Percentiles rank a stretch among this genome's conserved stretches.
These are phyloP conservation scores for Colinus virginianus DNA, from an alignment of 2,113 vertebrate species.

Conservation along the genomic window DNA sequence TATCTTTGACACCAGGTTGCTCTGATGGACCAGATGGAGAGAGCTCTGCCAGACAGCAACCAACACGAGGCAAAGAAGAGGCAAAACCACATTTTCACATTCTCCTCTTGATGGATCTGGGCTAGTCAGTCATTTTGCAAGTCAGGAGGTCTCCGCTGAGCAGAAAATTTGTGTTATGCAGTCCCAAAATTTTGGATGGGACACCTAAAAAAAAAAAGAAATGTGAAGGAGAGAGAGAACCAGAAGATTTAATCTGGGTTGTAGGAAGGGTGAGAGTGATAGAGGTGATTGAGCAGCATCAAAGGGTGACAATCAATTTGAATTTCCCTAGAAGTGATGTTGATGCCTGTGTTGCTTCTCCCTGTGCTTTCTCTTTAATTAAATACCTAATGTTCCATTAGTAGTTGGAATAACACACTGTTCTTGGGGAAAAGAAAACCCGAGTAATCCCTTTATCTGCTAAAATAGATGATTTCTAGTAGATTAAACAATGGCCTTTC, in stretches of 20 bases:
- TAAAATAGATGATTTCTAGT: slow-evolving; percentile 74
- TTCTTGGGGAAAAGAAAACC: slow-evolving; percentile 57
- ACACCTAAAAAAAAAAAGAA: not conserved
- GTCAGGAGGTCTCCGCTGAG: not conserved
- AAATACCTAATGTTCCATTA: slow-evolving; percentile 53
- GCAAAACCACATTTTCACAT: not conserved
- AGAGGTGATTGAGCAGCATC: slow-evolving; percentile 72
- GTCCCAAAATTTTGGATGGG: slow-evolving; percentile 28
- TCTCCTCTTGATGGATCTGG: accelerated
- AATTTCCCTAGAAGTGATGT: slow-evolving; percentile 70
- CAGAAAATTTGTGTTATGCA: accelerated
- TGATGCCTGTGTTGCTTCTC: slow-evolving; percentile 56
- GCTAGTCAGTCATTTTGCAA: not conserved
- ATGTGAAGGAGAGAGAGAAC: not conserved
- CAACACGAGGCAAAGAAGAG: not conserved
- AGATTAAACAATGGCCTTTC: slow-evolving; percentile 74
- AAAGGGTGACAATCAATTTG: slow-evolving; percentile 65
- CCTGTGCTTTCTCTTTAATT: slow-evolving; percentile 66
- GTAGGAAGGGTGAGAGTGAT: slow-evolving; percentile 57
- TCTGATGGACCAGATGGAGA: not conserved
- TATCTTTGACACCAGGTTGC: not conserved
- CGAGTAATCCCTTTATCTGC: slow-evolving; percentile 71
- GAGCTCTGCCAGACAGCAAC: not conserved
- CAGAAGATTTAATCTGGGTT: slow-evolving; percentile 50
- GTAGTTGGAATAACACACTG: slow-evolving; percentile 65